phyloP scores from a whole-genome alignment of 53 echinoderm and acorn worm species.

The Temnopleurus reevesii region DNA sequence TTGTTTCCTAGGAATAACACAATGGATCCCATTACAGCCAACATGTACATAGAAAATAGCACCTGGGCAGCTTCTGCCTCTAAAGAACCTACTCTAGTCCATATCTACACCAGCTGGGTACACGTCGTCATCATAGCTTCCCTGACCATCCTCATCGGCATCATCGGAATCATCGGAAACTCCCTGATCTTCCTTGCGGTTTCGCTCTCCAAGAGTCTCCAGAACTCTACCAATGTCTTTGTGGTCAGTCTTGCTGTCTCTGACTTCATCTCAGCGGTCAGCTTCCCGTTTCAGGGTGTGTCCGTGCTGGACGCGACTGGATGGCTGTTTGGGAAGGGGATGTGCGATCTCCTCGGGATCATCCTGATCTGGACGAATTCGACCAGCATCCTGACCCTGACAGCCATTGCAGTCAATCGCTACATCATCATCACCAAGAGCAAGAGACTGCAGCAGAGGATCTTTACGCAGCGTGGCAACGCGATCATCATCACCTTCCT shows the following conservation, averaged over 20 bases:
- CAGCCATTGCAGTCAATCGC: conserved; percentile 49
- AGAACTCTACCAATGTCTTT: conserved; percentile 61
- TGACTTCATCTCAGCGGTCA: conserved; percentile 55
- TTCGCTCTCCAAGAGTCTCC: conserved; percentile 32
- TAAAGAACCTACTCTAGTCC: not conserved
- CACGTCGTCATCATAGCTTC: not conserved
- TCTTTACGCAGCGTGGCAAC: not conserved
- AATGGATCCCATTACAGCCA: too few species aligned
- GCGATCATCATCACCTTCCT: not conserved
- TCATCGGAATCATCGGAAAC: conserved; percentile 57
- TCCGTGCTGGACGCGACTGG: conserved; percentile 52
- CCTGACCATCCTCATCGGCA: conserved; percentile 20
- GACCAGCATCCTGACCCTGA: conserved; percentile 47
- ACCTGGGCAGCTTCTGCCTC: not conserved
- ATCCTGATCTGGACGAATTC: not conserved
- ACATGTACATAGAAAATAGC: not conserved
- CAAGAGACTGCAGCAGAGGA: not conserved
- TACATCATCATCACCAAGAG: conserved; percentile 48
- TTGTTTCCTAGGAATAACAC: too few species aligned
- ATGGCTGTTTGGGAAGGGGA: conserved; percentile 9
- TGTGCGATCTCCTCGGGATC: not conserved
- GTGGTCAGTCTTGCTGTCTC: conserved; percentile 65
- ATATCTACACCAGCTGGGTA: not conserved
- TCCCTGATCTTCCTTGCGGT: conserved; percentile 55
- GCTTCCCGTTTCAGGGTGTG: conserved; percentile 48